phyloP scores from a whole-genome alignment of 2,113 vertebrate species.

The Hypocryptadius cinnamomeus region DNA sequence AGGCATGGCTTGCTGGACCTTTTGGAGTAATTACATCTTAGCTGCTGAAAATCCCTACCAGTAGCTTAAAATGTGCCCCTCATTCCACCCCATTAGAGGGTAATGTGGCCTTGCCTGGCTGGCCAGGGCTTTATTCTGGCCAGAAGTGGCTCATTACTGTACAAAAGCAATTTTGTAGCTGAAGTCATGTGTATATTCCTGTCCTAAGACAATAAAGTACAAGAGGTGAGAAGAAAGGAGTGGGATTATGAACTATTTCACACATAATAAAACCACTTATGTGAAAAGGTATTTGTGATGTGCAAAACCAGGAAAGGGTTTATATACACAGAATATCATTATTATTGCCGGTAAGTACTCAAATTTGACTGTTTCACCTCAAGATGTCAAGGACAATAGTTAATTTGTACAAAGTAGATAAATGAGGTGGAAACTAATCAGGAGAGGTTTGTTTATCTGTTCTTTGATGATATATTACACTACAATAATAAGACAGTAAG shows the following conservation, averaged over 20 bases:
- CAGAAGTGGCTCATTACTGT: neutral
- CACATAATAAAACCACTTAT: neutral
- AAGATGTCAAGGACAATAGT: conserved; percentile 40
- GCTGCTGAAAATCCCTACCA: neutral
- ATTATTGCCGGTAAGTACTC: neutral
- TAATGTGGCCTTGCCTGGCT: neutral
- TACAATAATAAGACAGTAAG: conserved; percentile 54
- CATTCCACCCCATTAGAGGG: neutral
- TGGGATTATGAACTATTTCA: neutral
- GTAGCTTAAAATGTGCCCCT: neutral
- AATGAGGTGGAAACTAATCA: conserved; percentile 61
- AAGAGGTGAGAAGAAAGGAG: neutral
- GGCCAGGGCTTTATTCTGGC: neutral
- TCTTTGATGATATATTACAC: conserved; percentile 56
- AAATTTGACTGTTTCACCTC: conserved; percentile 20
- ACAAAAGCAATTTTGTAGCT: neutral
- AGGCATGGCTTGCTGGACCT: neutral
- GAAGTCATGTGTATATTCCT: neutral
- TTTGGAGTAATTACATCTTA: neutral
- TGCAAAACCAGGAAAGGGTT: neutral
- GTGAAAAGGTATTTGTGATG: neutral
- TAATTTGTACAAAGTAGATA: conserved; percentile 57
- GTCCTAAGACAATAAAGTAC: neutral
- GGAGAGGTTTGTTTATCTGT: conserved; percentile 60
- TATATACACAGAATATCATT: neutral